Evolutionary conservation across 1,140 invertebrate genomes (phyloP).

Genomic region (Scylla paramamosain): DNA sequence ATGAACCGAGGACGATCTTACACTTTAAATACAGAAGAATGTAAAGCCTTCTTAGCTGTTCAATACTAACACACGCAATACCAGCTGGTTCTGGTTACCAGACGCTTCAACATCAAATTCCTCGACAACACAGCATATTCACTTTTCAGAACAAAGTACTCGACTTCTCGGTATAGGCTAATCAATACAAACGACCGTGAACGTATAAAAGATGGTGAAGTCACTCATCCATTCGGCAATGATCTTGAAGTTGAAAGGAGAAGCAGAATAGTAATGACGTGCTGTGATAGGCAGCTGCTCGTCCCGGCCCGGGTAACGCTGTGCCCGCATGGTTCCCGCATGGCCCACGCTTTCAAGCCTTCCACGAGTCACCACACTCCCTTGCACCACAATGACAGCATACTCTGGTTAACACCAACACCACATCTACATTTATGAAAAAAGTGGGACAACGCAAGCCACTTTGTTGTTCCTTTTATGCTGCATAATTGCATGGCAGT

Average conservation of each 20-base stretch:
- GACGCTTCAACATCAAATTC: constrained; percentile 47
- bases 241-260: background rate
- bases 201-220: background rate
- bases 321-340: constrained; percentile 70
- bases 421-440: background rate
- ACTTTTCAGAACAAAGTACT: background rate
- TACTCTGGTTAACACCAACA: background rate
- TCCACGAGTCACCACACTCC: constrained; percentile 37
- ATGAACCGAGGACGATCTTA: background rate
- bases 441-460: background rate
- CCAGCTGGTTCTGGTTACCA: constrained; percentile 61
- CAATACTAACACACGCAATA: constrained; percentile 73
- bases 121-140: background rate
- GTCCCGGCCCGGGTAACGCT: constrained; percentile 29
- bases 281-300: constrained; percentile 67
- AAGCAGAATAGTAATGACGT: constrained; percentile 33
- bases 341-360: constrained; percentile 48
- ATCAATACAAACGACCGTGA: background rate
- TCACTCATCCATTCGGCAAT: background rate
- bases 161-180: background rate
- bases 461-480: background rate
- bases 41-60: constrained; percentile 37
- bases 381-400: constrained; percentile 31
- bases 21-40: background rate
- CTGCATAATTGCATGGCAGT: background rate